Evolutionary conservation across 1,140 invertebrate genomes (phyloP).

Genomic region (Drosophila nigrodunni): DNA sequence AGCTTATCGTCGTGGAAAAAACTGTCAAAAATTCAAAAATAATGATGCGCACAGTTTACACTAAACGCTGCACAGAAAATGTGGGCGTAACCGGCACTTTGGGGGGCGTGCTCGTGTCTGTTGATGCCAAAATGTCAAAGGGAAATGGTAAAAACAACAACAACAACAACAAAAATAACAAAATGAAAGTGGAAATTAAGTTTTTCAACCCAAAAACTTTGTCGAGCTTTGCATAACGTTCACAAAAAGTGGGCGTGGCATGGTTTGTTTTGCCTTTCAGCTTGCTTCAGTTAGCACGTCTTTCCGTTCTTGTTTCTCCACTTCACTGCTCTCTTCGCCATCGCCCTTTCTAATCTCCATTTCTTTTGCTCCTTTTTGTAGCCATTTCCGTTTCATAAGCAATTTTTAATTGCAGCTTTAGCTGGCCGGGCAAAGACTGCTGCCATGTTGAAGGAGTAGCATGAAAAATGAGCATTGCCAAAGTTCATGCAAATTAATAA

Average conservation of each 20-base stretch:
- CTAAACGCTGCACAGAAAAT: conserved; percentile 57
- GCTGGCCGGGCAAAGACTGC: conserved; percentile 37
- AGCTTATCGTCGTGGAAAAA: conserved; percentile 74
- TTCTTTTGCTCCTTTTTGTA: conserved; percentile 36
- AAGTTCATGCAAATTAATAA: conserved; percentile 82
- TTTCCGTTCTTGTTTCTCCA: not conserved
- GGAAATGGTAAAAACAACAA: conserved; percentile 48
- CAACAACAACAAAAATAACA: conserved; percentile 4
- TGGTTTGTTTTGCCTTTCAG: conserved; percentile 36
- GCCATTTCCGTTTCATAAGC: conserved; percentile 76
- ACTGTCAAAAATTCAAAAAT: conserved; percentile 82
- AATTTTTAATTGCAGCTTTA: conserved; percentile 80
- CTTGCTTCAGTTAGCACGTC: conserved; percentile 9
- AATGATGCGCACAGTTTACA: conserved; percentile 78
- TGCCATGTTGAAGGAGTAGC: conserved; percentile 30
- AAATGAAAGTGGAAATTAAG: conserved; percentile 67
- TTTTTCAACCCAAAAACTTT: conserved; percentile 65
- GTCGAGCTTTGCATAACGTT: conserved; percentile 55
- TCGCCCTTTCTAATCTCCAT: too few relatives aligned
- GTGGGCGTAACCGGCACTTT: conserved; percentile 5
- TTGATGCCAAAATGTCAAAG: conserved; percentile 38
- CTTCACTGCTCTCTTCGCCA: too few relatives aligned
- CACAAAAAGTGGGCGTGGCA: conserved; percentile 24
- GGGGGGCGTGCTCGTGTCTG: conserved; percentile 4
- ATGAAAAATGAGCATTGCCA: conserved; percentile 74